phyloP scores from a whole-genome alignment of 92 coral and sea anemone species.

The Montipora capitata region DNA sequence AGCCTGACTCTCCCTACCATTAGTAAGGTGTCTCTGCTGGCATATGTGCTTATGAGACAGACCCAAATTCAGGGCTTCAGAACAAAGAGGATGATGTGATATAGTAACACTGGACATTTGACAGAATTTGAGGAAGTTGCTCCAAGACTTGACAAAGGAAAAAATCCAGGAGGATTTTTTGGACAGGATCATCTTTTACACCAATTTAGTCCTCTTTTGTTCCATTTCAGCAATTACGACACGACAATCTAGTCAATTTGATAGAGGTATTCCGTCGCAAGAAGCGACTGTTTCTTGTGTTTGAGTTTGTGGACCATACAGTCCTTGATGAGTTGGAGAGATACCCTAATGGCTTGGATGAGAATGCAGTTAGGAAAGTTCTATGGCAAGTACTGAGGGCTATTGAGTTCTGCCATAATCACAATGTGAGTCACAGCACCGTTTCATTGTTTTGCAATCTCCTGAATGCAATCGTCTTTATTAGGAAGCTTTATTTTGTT shows the following conservation, averaged over 20 bases:
- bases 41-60: no score
- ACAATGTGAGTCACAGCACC: slow-evolving; percentile 83
- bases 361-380: slow-evolving; percentile 84
- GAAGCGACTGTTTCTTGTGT: slow-evolving; percentile 97
- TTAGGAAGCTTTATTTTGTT: no score
- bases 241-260: slow-evolving; percentile 96
- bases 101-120: no score
- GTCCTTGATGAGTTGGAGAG: slow-evolving; percentile 97
- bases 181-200: background rate
- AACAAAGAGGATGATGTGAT: no score
- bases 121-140: no score
- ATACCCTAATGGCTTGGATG: slow-evolving; percentile 98
- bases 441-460: no score
- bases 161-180: background rate
- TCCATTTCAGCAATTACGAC: slow-evolving; percentile 91
- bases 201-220: background rate
- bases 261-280: slow-evolving; percentile 97
- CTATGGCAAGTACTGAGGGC: slow-evolving; percentile 99
- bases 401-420: slow-evolving; percentile 96
- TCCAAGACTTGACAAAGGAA: no score
- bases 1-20: no score
- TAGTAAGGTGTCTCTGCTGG: no score
- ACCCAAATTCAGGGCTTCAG: no score
- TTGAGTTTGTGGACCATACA: slow-evolving; percentile 99
- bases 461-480: no score